These are phyloP conservation scores for Conus canariensis DNA, from an alignment of 2,888 invertebrate species.

Conservation along the genomic window DNA sequence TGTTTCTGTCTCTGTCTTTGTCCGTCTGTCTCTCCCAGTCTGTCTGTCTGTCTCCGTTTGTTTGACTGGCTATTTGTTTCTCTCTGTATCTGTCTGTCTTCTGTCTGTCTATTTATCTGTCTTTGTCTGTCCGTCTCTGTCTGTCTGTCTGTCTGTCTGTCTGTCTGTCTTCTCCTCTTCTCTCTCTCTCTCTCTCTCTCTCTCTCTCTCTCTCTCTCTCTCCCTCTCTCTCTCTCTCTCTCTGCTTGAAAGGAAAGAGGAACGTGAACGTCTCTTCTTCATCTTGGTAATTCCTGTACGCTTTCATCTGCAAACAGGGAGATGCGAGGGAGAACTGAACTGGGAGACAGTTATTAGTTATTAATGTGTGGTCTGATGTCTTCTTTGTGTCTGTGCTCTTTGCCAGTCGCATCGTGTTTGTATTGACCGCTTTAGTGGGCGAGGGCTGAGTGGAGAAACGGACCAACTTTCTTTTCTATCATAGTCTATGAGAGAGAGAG, in stretches of 20 bases:
- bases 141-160: not conserved
- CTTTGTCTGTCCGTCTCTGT: not conserved
- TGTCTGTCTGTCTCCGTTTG: constrained; percentile 1
- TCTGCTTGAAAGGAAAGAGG: too few relatives aligned
- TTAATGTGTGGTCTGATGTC: too few relatives aligned
- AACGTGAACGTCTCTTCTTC: too few relatives aligned
- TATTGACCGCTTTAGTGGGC: too few relatives aligned
- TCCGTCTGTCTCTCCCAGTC: not conserved
- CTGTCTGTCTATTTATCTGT: not conserved
- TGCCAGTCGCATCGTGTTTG: not conserved
- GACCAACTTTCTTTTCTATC: too few relatives aligned
- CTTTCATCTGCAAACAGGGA: not conserved
- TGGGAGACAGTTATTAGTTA: too few relatives aligned
- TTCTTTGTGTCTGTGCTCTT: not conserved
- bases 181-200: not conserved
- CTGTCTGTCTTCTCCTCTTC: not conserved
- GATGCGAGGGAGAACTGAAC: too few relatives aligned
- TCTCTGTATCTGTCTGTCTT: constrained; percentile 13
- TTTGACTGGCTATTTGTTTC: constrained; percentile 38
- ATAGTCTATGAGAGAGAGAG: too few relatives aligned
- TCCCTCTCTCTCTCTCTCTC: not conserved
- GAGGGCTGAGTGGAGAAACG: too few relatives aligned
- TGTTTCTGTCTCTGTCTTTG: not conserved
- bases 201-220: not conserved
- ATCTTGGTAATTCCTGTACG: too few relatives aligned